These are phyloP conservation scores for Stenichneumon culpator DNA, from an alignment of 2,888 invertebrate genomes.

Conservation along the genomic window DNA sequence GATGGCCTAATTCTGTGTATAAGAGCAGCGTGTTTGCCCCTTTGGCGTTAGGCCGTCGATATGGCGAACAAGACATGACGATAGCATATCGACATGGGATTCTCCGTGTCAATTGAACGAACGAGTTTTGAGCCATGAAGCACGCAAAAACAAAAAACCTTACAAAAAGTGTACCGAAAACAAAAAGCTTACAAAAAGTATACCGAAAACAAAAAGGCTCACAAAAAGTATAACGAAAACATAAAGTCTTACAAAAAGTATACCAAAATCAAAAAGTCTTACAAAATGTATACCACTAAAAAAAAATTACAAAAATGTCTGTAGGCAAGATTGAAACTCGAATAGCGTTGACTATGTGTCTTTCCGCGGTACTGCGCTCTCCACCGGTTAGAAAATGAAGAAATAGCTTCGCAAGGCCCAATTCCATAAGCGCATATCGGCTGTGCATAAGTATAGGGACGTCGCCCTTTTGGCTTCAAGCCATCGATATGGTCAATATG, in stretches of 20 bases:
- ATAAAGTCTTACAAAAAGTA: slow-evolving; percentile 25
- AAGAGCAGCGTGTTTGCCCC: no score
- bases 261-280: neutral
- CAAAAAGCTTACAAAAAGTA: slow-evolving; percentile 23
- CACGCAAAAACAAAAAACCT: neutral
- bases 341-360: slow-evolving; percentile 19
- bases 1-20: no score
- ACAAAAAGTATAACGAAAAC: neutral
- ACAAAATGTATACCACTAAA: neutral
- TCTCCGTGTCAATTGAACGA: neutral
- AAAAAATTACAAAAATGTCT: slow-evolving; percentile 38
- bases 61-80: no score
- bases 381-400: slow-evolving; percentile 24
- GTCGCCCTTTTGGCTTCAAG: no score
- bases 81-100: neutral
- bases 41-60: no score
- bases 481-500: no score
- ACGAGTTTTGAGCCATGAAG: no score
- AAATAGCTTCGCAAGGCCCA: slow-evolving; percentile 21
- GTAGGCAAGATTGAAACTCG: slow-evolving; percentile 9
- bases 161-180: neutral
- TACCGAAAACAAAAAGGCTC: neutral
- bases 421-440: no score
- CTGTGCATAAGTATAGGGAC: no score
- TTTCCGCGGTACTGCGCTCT: neutral